phyloP scores from a whole-genome alignment of 2,888 invertebrate genomes.

The Synergus gifuensis region DNA sequence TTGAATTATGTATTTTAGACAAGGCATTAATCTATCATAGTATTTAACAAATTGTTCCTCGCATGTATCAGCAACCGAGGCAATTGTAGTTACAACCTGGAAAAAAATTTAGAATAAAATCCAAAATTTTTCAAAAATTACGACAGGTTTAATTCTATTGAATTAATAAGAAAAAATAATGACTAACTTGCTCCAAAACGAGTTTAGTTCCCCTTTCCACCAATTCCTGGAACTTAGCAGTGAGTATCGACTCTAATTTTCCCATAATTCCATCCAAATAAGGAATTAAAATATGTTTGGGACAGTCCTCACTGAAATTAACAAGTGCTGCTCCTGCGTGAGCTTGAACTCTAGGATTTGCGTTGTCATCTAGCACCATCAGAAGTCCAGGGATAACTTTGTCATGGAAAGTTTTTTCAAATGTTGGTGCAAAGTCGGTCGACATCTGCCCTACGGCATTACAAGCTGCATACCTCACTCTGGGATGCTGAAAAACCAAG shows the following conservation, averaged over 20 bases:
- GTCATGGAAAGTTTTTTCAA: constrained; percentile 98
- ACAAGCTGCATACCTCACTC: constrained; percentile 97
- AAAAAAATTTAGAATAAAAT: constrained; percentile 31
- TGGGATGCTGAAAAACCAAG: constrained; percentile 84
- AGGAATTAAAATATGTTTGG: constrained; percentile 93
- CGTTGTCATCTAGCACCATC: constrained; percentile 92
- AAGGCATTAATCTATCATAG: constrained; percentile 95
- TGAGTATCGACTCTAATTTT: constrained; percentile 93
- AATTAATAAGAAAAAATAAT: not conserved
- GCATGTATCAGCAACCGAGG: constrained; percentile 98
- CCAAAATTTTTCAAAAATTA: no score
- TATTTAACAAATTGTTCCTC: constrained; percentile 97
- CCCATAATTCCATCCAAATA: constrained; percentile 95
- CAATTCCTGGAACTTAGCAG: constrained; percentile 95
- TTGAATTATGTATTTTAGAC: constrained; percentile 97
- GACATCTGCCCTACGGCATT: constrained; percentile 99
- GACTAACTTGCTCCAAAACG: constrained; percentile 91
- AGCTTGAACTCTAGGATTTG: constrained; percentile 93
- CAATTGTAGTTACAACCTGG: constrained; percentile 96
- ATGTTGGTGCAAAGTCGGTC: constrained; percentile 97
- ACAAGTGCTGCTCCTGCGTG: constrained; percentile 96
- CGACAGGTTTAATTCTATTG: not conserved
- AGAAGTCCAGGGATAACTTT: constrained; percentile 95
- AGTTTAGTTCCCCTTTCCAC: constrained; percentile 96
- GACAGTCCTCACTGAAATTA: constrained; percentile 99